Evolutionary conservation across 1,140 invertebrate species (phyloP).

Genomic region (Conus betulinus): DNA sequence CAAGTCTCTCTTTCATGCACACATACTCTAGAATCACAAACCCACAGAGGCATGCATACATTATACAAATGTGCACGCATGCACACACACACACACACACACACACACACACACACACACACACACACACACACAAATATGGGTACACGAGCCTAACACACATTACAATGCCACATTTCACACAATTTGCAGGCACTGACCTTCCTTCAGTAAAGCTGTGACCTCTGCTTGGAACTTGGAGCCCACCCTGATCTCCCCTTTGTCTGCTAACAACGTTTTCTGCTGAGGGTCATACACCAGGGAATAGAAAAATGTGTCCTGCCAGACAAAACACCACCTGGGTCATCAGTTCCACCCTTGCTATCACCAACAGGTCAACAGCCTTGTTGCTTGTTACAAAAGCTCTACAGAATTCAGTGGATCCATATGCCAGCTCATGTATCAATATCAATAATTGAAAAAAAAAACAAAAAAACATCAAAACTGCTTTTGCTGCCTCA

Average conservation of each 20-base stretch:
- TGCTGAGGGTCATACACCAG: slow-evolving; percentile 99
- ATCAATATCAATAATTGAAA: too few relatives aligned
- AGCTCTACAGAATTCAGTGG: too few relatives aligned
- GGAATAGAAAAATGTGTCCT: slow-evolving; percentile 99
- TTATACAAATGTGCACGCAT: not conserved
- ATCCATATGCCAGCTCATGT: too few relatives aligned
- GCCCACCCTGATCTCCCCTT: slow-evolving; percentile 93
- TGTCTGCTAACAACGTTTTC: slow-evolving; percentile 98
- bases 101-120: not conserved
- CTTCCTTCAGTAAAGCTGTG: slow-evolving; percentile 64
- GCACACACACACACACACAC: not conserved
- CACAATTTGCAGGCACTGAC: slow-evolving; percentile 37
- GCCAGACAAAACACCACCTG: slow-evolving; percentile 48
- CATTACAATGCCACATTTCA: not conserved
- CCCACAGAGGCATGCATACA: not conserved
- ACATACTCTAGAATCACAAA: too few relatives aligned
- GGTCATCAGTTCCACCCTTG: not conserved
- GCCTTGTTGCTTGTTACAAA: too few relatives aligned
- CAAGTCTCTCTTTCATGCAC: too few relatives aligned
- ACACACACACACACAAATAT: not conserved
- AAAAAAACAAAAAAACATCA: too few relatives aligned
- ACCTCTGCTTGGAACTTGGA: slow-evolving; percentile 96
- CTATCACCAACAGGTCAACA: too few relatives aligned
- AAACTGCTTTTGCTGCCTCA: too few relatives aligned
- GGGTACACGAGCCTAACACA: not conserved